A percentile compares a stretch with the other conserved stretches of the same genome.
These are phyloP conservation scores for Polyommatus iphigenia DNA, from an alignment of 2,888 invertebrate species.

Conservation along the genomic window DNA sequence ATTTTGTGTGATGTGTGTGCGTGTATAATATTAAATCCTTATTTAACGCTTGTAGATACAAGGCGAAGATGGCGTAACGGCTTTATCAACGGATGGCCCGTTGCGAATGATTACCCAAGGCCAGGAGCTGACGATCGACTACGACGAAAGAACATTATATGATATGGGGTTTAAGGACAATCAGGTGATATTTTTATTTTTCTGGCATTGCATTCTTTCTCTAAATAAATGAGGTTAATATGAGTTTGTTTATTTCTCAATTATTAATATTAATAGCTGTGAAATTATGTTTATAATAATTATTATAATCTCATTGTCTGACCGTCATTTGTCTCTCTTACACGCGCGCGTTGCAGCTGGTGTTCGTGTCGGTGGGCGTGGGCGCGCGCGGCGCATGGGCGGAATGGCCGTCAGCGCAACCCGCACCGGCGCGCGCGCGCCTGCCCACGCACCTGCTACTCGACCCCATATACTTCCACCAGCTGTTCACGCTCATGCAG, in stretches of 20 bases:
- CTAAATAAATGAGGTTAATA: neutral
- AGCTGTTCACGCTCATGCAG: conserved; percentile 94
- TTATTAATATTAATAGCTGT: neutral
- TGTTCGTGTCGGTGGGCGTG: conserved; percentile 94
- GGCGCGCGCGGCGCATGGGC: conserved; percentile 84
- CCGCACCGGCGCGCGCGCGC: conserved; percentile 91
- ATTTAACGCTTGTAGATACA: conserved; percentile 58
- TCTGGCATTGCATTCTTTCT: neutral
- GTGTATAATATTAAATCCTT: neutral
- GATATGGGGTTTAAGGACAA: conserved; percentile 97
- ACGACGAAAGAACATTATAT: conserved; percentile 93
- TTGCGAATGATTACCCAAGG: conserved; percentile 96
- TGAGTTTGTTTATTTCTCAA: neutral
- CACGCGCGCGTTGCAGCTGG: conserved; percentile 77
- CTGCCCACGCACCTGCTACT: conserved; percentile 92
- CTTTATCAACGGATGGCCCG: conserved; percentile 89
- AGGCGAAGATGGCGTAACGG: conserved; percentile 73
- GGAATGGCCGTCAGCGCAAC: conserved; percentile 92
- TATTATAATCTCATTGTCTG: neutral
- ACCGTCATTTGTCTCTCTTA: neutral
- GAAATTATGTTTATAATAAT: neutral
- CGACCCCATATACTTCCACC: conserved; percentile 93
- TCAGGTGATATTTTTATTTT: conserved; percentile 78
- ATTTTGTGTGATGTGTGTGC: neutral
- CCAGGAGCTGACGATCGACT: conserved; percentile 94